Evolutionary conservation across 2,888 invertebrate species (phyloP), one percentile per base, ranked within the genome.

Genomic region (Amphimallon solstitiale): DNA sequence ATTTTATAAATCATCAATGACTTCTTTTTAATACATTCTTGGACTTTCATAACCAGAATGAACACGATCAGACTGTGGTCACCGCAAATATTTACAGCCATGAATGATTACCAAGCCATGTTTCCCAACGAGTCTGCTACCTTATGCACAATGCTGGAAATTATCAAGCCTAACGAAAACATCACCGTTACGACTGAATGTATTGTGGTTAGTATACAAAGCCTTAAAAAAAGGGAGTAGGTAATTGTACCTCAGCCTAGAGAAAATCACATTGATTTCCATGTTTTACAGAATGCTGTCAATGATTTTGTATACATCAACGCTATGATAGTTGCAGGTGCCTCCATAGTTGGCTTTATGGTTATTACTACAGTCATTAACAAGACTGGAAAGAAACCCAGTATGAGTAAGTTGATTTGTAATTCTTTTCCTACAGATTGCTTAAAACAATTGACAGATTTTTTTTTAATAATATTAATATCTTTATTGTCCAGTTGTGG

Each of bases 51-150:
- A 29, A 29, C 29, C 62, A 82, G 82, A 40, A 70, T 91, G 71
- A 94, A 94, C 77, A 93, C 94, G 0, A 84, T 95, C 38, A 90
- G 94, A 12, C 85, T 95, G 34, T 95, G 95, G 94, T 86, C 94
- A 72, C 95, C 95, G 0, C 93, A 94, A 78, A 84, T 95, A 15
- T 94, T 94, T 71, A 88, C 91, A 62, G 90, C 91, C 78, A 89
- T 91, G 60, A 80, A 79, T 67, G 80, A 82, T 65, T 81, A 81
- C 66, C 71, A 78, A 59, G 46, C 69, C 23, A 68, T 71, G 19
- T 71, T 80, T 56, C 75, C 78, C 65, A 72, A 74, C 10, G 29
- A 29, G 6, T 74, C 78, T 4, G 80, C 83, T 14, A 81, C 79
- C 63, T 78, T 86, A 65, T 85, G 85, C 72, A 80, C 81, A 51